These are phyloP conservation scores for Hirundo rustica DNA, from an alignment of 2,797 vertebrate species.

Conservation along the genomic window DNA sequence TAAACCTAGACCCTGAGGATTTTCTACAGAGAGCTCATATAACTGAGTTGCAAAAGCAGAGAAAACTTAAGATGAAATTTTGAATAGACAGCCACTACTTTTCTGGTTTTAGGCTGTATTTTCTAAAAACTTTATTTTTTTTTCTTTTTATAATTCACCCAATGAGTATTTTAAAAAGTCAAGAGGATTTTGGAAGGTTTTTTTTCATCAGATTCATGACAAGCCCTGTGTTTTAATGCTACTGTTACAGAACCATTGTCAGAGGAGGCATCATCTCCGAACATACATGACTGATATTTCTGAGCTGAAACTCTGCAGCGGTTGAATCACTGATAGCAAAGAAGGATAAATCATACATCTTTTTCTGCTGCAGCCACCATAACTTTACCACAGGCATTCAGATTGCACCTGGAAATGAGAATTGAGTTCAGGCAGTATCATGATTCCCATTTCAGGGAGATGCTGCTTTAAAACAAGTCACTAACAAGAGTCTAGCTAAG, in stretches of 20 bases:
- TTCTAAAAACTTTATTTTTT: neutral
- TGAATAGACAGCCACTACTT: neutral
- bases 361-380: neutral
- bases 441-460: neutral
- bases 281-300: neutral
- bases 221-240: neutral
- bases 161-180: neutral
- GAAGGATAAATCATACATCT: accelerated
- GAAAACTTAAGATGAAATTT: neutral
- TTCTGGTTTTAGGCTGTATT: neutral
- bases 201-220: neutral
- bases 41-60: neutral
- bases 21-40: neutral
- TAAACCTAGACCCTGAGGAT: neutral
- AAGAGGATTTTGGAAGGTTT: neutral
- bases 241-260: neutral
- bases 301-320: neutral
- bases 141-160: neutral
- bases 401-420: neutral
- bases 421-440: neutral
- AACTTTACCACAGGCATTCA: neutral
- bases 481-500: neutral
- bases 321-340: neutral
- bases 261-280: neutral
- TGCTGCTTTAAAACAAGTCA: neutral